Base-by-base conservation (phyloP, 2,888 invertebrate genomes). In the Zelleria hepariella region DNA sequence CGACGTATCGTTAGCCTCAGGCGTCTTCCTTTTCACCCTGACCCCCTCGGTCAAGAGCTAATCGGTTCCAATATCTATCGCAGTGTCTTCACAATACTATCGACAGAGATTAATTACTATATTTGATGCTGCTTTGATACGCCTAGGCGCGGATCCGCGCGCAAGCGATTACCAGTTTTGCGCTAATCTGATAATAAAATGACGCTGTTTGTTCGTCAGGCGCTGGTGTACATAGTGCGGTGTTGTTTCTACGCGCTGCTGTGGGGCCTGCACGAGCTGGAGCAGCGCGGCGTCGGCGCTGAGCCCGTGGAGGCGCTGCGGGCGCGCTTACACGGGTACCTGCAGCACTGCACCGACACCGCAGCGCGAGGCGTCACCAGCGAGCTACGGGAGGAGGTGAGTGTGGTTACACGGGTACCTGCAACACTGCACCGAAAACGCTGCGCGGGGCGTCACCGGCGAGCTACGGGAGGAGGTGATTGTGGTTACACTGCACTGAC, bases 201-300 rank as follows among this genome's bases (percentile, higher is more conserved):
- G 23, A 5, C 24, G 20, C 18, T 21, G 42, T 18, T 23, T 52
- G n/a, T 48, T 23, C 24, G 42, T 57, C 72, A 82, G 84, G 86
- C 86, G 68, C 72, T 86, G 69, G 85, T 86, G 74, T 86, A 80
- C 80, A 84, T 80, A 75, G 76, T 87, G 68, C 94, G 94, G 65
- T 93, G 96, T 32, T 96, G 97, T 70, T 96, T 94, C 80, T 95
- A 94, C 82, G 93, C 95, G 26, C 90, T 98, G 63, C 90, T 96
- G 71, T 99, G 98, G 98, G 95, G 96, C 64, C 91, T 98, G 66
- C 92, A 94, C 77, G 93, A 94, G 69, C 82, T 97, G 58, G 95
- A 97, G 83, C 93, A 94, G 70, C 90, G 92, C 87, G 90, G 87
- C 66, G 91, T 64, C 63, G 66, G 65, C 66, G 64, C 67, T 66